Evolutionary conservation across 2,888 invertebrate genomes (phyloP).

Genomic region (Caenorhabditis macrosperma): DNA sequence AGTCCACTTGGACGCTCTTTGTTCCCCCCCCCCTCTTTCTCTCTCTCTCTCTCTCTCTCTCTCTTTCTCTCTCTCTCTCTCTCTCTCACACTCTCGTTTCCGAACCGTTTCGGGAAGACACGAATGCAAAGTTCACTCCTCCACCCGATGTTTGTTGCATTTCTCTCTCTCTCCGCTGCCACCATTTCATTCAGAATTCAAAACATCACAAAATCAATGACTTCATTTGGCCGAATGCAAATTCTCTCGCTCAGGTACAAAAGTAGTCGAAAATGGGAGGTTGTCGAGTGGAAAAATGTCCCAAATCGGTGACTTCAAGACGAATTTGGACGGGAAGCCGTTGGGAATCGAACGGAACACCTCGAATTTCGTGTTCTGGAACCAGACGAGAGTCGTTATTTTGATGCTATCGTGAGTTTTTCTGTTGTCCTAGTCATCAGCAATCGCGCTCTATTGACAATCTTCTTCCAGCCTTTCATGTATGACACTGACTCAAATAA

Average conservation of each 20-base stretch:
- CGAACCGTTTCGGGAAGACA: not conserved
- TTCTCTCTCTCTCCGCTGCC: not conserved
- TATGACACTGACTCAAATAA: slow-evolving; percentile 39
- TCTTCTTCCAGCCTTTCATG: slow-evolving; percentile 25
- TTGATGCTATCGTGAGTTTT: slow-evolving; percentile 30
- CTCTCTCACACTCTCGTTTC: slow-evolving; percentile 14
- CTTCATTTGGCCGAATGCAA: slow-evolving; percentile 17
- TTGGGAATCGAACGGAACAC: slow-evolving; percentile 36
- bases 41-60: too few relatives aligned
- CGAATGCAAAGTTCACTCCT: slow-evolving; percentile 20
- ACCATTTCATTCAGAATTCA: not conserved
- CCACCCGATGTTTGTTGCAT: slow-evolving; percentile 40
- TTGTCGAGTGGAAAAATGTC: slow-evolving; percentile 17
- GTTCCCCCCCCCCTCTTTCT: not conserved
- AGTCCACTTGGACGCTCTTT: slow-evolving; percentile 18
- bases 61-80: not conserved
- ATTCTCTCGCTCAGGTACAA: slow-evolving; percentile 25
- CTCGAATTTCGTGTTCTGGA: slow-evolving; percentile 40
- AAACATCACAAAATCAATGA: slow-evolving; percentile 20
- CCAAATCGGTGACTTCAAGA: slow-evolving; percentile 16
- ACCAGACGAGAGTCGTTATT: slow-evolving; percentile 36
- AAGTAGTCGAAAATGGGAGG: slow-evolving; percentile 10
- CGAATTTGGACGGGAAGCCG: not conserved
- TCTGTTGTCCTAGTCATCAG: not conserved
- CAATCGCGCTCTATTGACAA: not conserved